phyloP scores from a whole-genome alignment of 1,140 invertebrate genomes.

The Paraescarpia echinospica region DNA sequence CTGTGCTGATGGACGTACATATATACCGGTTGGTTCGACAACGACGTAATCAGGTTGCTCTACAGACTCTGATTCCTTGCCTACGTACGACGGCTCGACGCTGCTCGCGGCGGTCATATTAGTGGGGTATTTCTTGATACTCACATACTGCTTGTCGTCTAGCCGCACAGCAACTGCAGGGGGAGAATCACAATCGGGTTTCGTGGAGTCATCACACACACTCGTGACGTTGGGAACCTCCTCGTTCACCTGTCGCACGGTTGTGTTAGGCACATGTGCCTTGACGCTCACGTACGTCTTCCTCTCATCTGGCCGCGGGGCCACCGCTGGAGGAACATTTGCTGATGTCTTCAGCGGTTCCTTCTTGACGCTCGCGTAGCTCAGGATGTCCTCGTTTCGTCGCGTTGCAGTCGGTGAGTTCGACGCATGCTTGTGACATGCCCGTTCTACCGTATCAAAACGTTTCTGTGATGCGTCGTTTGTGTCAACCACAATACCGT shows the following conservation, averaged over 20 bases:
- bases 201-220: no score
- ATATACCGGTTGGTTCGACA: background rate
- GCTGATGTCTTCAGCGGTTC: background rate
- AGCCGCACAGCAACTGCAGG: background rate
- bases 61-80: background rate
- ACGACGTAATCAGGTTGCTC: background rate
- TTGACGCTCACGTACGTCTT: background rate
- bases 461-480: background rate
- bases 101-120: background rate
- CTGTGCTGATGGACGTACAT: background rate
- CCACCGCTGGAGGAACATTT: background rate
- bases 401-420: background rate
- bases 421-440: background rate
- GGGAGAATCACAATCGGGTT: background rate
- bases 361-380: background rate
- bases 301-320: background rate
- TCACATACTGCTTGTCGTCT: background rate
- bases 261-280: background rate
- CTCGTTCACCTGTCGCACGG: no score
- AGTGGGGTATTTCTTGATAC: background rate
- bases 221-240: no score
- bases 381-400: background rate
- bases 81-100: background rate
- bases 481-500: background rate
- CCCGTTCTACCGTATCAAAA: background rate